Conservation (phyloP, 2,888 invertebrate genomes). For the Leucophora obtusa region DNA sequence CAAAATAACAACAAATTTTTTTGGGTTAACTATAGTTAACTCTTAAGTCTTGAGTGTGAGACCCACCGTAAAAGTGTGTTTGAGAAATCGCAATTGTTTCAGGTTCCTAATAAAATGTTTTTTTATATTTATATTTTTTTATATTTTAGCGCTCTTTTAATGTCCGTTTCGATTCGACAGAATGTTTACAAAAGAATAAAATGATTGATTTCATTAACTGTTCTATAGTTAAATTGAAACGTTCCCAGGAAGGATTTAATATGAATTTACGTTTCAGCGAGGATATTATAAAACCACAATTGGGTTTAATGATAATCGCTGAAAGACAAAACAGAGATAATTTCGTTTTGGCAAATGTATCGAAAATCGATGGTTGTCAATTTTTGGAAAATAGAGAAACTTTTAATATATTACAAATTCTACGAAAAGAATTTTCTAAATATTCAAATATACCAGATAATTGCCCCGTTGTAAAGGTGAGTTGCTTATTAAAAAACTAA, state of each 20-base stretch:
- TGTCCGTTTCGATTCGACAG: constrained; percentile 10
- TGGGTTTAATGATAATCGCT: constrained; percentile 3
- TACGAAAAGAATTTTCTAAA: constrained; percentile 40
- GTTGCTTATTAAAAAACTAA: neutral
- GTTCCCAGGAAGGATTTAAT: constrained; percentile 14
- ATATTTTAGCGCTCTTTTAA: constrained; percentile 12
- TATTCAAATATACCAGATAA: constrained; percentile 37
- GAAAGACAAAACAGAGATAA: neutral
- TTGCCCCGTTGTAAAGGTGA: constrained; percentile 8
- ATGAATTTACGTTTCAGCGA: constrained; percentile 3
- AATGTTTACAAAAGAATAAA: constrained; percentile 6
- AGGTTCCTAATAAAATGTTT: too few relatives aligned
- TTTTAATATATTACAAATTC: constrained; percentile 26
- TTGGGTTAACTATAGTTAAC: too few relatives aligned
- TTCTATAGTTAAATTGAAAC: neutral
- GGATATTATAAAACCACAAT: neutral
- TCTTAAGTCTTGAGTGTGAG: too few relatives aligned
- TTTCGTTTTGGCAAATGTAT: constrained; percentile 9
- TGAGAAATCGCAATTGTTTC: too few relatives aligned
- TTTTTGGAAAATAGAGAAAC: constrained; percentile 20
- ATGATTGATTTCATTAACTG: constrained; percentile 18
- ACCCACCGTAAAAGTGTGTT: too few relatives aligned
- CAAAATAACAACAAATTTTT: too few relatives aligned
- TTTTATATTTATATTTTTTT: neutral
- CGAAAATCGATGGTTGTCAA: constrained; percentile 30